A percentile compares a stretch with the other conserved stretches of the same genome.
Evolutionary conservation across 2,888 invertebrate genomes (phyloP).

Genomic region (Anorthoa munda): DNA sequence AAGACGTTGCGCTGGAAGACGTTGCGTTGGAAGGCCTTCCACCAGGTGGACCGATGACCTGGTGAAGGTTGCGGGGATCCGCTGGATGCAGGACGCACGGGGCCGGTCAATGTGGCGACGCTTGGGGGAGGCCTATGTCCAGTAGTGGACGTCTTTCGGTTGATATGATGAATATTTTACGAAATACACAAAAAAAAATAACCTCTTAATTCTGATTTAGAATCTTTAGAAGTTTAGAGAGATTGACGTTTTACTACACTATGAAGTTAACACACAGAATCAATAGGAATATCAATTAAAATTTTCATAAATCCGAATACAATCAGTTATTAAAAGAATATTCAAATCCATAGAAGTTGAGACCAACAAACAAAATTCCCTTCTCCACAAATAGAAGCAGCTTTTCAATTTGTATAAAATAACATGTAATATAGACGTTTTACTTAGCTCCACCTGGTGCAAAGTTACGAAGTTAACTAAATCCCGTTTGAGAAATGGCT

Average conservation of each 20-base stretch:
- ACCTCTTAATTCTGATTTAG: too few species aligned
- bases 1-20: too few species aligned
- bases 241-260: not conserved
- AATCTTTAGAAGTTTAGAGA: not conserved
- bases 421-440: conserved; percentile 66
- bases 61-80: too few species aligned
- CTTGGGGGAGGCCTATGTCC: too few species aligned
- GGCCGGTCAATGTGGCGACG: too few species aligned
- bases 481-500: conserved; percentile 70
- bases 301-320: not conserved
- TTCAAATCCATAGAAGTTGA: not conserved
- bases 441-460: conserved; percentile 63
- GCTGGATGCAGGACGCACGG: too few species aligned
- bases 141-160: too few species aligned
- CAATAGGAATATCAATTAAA: not conserved
- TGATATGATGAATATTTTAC: too few species aligned
- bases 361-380: not conserved
- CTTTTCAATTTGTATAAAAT: conserved; percentile 68
- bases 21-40: too few species aligned
- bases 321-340: not conserved
- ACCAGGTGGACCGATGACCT: too few species aligned
- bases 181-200: too few species aligned
- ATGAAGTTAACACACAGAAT: not conserved
- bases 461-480: conserved; percentile 69
- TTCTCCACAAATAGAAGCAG: conserved; percentile 2